Percentiles rank a stretch among this genome's conserved stretches.
These are phyloP conservation scores for Dolichotis patagonum DNA, from an alignment of 2,113 vertebrate genomes.

Conservation along the genomic window DNA sequence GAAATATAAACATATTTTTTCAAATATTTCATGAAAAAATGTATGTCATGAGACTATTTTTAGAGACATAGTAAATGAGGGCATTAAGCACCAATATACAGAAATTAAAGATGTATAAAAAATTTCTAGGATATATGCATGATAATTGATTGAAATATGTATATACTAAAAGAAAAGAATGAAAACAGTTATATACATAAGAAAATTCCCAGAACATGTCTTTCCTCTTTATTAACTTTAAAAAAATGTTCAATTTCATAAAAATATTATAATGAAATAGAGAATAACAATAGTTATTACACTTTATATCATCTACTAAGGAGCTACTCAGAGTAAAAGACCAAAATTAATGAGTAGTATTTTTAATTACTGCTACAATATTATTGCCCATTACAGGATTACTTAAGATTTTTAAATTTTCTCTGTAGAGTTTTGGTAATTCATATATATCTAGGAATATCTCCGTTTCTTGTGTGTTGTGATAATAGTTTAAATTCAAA, in stretches of 20 bases:
- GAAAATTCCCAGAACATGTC: too few relatives aligned
- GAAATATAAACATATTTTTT: too few relatives aligned
- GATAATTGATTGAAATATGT: too few relatives aligned
- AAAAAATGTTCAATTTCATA: constrained; percentile 64
- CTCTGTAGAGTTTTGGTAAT: neutral
- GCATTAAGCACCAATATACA: too few relatives aligned
- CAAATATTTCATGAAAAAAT: too few relatives aligned
- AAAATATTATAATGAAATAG: neutral
- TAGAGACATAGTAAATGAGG: too few relatives aligned
- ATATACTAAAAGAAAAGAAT: too few relatives aligned
- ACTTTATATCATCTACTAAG: neutral
- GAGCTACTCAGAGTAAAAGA: neutral
- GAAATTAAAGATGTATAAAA: too few relatives aligned
- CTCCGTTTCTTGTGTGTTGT: neutral
- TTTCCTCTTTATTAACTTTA: too few relatives aligned
- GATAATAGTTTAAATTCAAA: neutral
- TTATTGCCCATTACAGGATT: neutral
- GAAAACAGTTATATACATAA: too few relatives aligned
- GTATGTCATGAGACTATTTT: too few relatives aligned
- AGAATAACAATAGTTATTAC: neutral
- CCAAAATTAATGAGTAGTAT: neutral
- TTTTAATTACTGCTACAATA: neutral
- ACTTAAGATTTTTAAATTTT: neutral
- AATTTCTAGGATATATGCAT: too few relatives aligned
- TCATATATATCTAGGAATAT: neutral